Evolutionary conservation across 2,797 vertebrate species (phyloP), one percentile per base, ranked within the genome.

Genomic region (Sternotherus odoratus): DNA sequence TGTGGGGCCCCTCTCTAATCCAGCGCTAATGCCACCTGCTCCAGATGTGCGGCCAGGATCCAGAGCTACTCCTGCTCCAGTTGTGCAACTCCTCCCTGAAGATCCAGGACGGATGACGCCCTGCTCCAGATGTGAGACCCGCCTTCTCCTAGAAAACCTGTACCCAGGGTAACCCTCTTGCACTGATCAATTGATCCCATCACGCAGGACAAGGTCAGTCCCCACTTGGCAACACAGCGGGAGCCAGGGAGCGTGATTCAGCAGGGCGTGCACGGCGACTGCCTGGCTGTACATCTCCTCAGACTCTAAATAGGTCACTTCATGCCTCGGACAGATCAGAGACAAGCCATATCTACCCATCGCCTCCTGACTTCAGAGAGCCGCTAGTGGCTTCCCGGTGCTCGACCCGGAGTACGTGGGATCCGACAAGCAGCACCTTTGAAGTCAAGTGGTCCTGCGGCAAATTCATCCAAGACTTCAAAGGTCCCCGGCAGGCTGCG

Each of bases 121-220:
- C 88, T 66, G 87, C 39, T 95, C 80, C 66, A 86, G 66, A 84
- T 90, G 79, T 92, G 92, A 91, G 56, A 36, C 30, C 60, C 24
- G 43, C 48, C 6, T 24, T 8, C 56, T 82, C 26, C 72, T 48
- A 75, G 46, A 48, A 48, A 48, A 26, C 28, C 15, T 48, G 13
- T 26, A 43, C 13, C 12, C 13, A 16, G 43, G 72, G 24, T 28
- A 75, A 8, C 24, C 63, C n/a, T 54, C 39, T 69, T 56, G 50
- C 54, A 49, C 77, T 54, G 36, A 83, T 57, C 77, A 84, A 60
- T 49, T 77, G 39, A 43, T 8, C 33, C 36, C 46, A 79, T 69
- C 66, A 21, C 33, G 77, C n/a, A 39, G 82, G 82, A 88, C 49
- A 26, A 36, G 46, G 50, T 49, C 23, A 28, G 12, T 66, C 78